phyloP scores from a whole-genome alignment of 2,797 vertebrate species.

The Coregonus ussuriensis region DNA sequence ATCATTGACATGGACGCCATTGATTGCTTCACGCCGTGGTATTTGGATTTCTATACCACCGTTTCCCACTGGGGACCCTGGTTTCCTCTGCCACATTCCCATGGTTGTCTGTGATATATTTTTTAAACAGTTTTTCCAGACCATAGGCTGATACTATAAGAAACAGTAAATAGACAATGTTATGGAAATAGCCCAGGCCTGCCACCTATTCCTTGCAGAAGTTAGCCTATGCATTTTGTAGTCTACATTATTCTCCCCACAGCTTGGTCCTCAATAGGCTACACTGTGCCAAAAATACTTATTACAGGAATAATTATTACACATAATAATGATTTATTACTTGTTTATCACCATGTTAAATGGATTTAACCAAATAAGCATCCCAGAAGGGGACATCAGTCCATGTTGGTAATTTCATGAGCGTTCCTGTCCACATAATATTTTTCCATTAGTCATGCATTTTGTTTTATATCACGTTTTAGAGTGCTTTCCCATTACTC shows the following conservation, averaged over 20 bases:
- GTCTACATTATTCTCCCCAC: too few species aligned
- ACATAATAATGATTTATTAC: too few species aligned
- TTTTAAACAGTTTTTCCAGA: background rate
- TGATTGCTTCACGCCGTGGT: constrained; percentile 20
- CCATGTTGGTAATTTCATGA: background rate
- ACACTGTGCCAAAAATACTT: too few species aligned
- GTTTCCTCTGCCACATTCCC: background rate
- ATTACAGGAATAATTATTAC: too few species aligned
- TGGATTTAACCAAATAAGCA: background rate
- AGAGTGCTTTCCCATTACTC: too few species aligned
- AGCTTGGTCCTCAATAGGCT: too few species aligned
- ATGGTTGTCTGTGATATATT: constrained; percentile 3
- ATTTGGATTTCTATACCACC: constrained; percentile 12
- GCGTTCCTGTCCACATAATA: too few species aligned
- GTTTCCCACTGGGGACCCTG: constrained; percentile 1
- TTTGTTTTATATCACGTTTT: background rate
- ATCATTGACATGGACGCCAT: constrained; percentile 29
- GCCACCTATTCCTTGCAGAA: too few species aligned
- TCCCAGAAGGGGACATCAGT: background rate
- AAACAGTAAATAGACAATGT: background rate
- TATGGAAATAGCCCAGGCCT: background rate
- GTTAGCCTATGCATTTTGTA: too few species aligned
- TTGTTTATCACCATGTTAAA: too few species aligned
- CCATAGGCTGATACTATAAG: background rate
- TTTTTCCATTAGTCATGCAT: background rate